Conservation (phyloP, 1,140 invertebrate genomes). For the Drosophila serrata region DNA sequence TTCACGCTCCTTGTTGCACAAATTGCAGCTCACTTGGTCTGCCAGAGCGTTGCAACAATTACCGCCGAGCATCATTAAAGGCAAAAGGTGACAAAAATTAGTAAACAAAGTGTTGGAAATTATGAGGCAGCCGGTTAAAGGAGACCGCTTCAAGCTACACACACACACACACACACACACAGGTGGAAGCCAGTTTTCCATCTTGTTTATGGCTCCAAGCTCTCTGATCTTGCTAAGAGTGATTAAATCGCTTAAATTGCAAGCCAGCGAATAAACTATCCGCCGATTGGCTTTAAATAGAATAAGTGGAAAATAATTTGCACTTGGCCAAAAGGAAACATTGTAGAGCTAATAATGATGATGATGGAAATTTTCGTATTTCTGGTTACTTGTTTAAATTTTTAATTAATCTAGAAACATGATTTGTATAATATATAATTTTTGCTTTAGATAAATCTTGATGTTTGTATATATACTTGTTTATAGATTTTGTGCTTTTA, state of each 20-base stretch:
- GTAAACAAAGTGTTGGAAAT: slow-evolving; percentile 84
- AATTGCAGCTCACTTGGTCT: slow-evolving; percentile 64
- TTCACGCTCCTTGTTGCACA: slow-evolving; percentile 54
- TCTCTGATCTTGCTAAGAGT: slow-evolving; percentile 37
- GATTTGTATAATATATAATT: not conserved
- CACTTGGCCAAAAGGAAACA: not conserved
- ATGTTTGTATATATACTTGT: not conserved
- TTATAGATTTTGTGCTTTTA: not conserved
- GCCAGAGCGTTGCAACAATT: slow-evolving; percentile 67
- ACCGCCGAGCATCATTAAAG: slow-evolving; percentile 80
- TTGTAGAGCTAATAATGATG: not conserved
- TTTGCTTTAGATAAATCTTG: not conserved
- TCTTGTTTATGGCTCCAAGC: slow-evolving; percentile 24
- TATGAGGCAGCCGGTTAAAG: slow-evolving; percentile 60
- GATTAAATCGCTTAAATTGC: slow-evolving; percentile 54
- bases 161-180: slow-evolving; percentile 24
- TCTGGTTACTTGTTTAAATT: not conserved
- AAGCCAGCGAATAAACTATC: slow-evolving; percentile 37
- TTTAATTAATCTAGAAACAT: not conserved
- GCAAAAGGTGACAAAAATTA: slow-evolving; percentile 83
- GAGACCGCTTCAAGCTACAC: slow-evolving; percentile 40
- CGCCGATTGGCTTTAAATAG: slow-evolving; percentile 34
- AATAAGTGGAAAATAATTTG: slow-evolving; percentile 55
- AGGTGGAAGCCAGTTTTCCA: slow-evolving; percentile 37
- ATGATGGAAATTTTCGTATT: not conserved